Conservation (phyloP, 2,113 vertebrate species). For the Tragelaphus scriptus region DNA sequence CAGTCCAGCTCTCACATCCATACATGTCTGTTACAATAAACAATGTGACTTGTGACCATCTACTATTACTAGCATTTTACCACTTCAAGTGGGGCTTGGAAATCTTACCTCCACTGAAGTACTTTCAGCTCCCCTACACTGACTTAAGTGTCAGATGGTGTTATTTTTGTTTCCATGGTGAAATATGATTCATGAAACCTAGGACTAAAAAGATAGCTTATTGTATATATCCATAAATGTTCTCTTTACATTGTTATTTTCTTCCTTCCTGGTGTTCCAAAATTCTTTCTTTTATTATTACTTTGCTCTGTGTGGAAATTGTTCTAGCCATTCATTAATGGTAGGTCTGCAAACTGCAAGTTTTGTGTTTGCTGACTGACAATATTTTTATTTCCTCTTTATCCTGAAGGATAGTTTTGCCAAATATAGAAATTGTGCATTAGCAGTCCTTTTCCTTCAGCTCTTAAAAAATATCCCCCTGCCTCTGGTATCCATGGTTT, state of each 20-base stretch:
- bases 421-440: background rate
- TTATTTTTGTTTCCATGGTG: background rate
- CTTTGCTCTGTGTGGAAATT: background rate
- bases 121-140: background rate
- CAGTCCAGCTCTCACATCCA: too few relatives aligned
- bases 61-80: background rate
- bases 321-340: background rate
- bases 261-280: background rate
- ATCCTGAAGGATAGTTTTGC: background rate
- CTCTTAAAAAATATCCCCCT: conserved; percentile 10
- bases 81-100: background rate
- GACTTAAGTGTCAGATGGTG: background rate
- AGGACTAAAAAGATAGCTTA: background rate
- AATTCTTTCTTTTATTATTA: background rate
- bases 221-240: background rate
- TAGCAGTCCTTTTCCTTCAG: background rate
- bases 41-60: background rate
- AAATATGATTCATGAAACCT: background rate
- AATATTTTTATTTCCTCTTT: background rate
- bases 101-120: background rate
- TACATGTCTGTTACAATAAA: background rate
- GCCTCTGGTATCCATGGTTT: background rate
- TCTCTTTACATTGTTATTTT: background rate
- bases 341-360: background rate
- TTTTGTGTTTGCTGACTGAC: background rate